These are phyloP conservation scores for Bos indicus DNA, from an alignment of 2,113 vertebrate genomes.

Conservation along the genomic window DNA sequence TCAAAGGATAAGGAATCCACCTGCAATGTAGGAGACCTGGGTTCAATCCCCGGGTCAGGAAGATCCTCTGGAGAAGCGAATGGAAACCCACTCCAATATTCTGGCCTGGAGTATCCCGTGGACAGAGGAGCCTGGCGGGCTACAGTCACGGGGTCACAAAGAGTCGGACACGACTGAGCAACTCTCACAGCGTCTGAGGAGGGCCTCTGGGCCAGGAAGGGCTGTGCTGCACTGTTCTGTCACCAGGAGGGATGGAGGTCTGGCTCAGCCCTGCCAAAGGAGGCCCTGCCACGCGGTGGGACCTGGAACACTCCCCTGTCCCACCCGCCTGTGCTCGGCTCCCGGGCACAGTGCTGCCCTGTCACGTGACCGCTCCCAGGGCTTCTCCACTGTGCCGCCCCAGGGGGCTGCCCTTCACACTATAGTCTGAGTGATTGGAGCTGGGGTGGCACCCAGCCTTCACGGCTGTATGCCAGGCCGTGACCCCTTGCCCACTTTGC, in stretches of 20 bases:
- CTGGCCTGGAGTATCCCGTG: background rate
- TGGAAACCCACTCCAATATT: background rate
- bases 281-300: rapidly evolving
- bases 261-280: background rate
- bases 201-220: background rate
- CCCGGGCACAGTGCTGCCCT: background rate
- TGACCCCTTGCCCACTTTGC: background rate
- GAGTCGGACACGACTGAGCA: rapidly evolving
- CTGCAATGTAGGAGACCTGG: background rate
- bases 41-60: rapidly evolving
- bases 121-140: background rate
- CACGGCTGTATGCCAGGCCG: rapidly evolving
- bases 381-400: background rate
- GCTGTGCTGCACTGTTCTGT: too few relatives aligned
- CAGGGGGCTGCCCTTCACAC: background rate
- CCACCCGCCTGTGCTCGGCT: rapidly evolving
- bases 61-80: background rate
- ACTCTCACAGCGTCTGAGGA: background rate
- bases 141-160: background rate
- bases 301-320: background rate
- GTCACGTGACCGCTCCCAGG: background rate
- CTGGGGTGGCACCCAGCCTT: background rate
- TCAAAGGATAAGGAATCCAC: background rate
- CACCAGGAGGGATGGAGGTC: background rate
- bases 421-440: background rate